These are phyloP conservation scores for Bergia sp. DNA, from an alignment of 92 coral and sea anemone genomes.

Conservation along the genomic window DNA sequence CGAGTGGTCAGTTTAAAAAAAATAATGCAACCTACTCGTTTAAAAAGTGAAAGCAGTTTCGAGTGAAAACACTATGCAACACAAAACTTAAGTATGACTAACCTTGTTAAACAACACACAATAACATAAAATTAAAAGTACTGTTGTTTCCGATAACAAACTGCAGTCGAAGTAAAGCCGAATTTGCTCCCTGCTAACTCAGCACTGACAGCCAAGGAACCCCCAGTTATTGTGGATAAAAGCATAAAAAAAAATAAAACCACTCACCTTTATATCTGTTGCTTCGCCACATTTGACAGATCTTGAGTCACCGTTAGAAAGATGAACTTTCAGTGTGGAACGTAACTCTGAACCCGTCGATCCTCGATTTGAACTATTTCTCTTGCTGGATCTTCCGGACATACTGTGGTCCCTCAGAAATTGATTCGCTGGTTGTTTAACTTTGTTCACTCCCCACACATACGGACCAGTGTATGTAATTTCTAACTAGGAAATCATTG, in stretches of 20 bases:
- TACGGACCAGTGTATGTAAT: constrained; percentile 30
- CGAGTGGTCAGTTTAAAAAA: neutral
- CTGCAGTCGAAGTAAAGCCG: constrained; percentile 17
- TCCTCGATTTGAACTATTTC: constrained; percentile 81
- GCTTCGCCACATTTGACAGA: constrained; percentile 97
- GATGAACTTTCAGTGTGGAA: constrained; percentile 91
- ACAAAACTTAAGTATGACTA: neutral
- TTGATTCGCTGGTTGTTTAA: neutral
- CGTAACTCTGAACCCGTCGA: constrained; percentile 92
- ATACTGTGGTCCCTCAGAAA: constrained; percentile 43
- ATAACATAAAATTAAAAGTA: neutral
- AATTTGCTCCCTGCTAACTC: constrained; percentile 1
- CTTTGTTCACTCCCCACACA: constrained; percentile 35
- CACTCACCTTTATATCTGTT: constrained; percentile 90
- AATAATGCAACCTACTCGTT: neutral
- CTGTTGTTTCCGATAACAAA: constrained; percentile 42
- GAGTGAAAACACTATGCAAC: constrained; percentile 6
- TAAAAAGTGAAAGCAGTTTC: neutral
- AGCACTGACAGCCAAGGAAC: constrained; percentile 9
- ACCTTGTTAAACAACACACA: constrained; percentile 3
- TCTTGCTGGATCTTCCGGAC: constrained; percentile 81
- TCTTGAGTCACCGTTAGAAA: constrained; percentile 95
- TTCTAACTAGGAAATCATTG: constrained; percentile 38
- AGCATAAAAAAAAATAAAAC: constrained; percentile 4
- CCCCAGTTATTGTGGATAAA: neutral